These are phyloP conservation scores for Atta texana DNA, from an alignment of 1,140 invertebrate genomes.

Conservation along the genomic window DNA sequence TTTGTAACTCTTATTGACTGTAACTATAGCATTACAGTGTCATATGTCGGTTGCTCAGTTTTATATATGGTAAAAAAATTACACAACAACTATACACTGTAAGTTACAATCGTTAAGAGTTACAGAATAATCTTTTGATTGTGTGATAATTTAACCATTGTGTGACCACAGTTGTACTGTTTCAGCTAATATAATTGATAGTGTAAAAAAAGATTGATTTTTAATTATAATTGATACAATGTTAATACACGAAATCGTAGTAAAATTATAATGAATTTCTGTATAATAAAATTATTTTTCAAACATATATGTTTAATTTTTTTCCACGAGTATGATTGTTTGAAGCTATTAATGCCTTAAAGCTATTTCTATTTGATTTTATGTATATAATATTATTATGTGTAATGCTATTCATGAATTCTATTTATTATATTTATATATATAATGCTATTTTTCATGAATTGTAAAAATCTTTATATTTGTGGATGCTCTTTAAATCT, in stretches of 20 bases:
- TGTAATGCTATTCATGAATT: neutral
- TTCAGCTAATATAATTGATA: neutral
- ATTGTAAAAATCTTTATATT: neutral
- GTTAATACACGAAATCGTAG: neutral
- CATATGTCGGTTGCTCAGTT: too few relatives aligned
- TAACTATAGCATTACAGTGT: too few relatives aligned
- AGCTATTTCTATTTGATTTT: neutral
- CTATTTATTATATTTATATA: too few relatives aligned
- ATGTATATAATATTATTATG: neutral
- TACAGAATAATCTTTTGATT: too few relatives aligned
- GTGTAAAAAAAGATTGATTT: neutral
- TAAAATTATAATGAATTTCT: too few relatives aligned
- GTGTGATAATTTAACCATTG: neutral
- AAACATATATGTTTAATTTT: neutral
- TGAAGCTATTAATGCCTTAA: neutral
- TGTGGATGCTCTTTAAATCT: too few relatives aligned
- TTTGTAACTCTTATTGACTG: too few relatives aligned
- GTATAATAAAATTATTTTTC: conserved; percentile 27
- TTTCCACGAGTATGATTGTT: neutral
- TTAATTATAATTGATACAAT: neutral
- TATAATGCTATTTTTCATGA: neutral
- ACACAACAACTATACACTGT: too few relatives aligned
- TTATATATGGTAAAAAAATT: too few relatives aligned
- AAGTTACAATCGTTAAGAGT: too few relatives aligned
- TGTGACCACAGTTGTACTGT: neutral